Evolutionary conservation across 2,113 vertebrate species (phyloP).

Genomic region (Atrichornis clamosus): DNA sequence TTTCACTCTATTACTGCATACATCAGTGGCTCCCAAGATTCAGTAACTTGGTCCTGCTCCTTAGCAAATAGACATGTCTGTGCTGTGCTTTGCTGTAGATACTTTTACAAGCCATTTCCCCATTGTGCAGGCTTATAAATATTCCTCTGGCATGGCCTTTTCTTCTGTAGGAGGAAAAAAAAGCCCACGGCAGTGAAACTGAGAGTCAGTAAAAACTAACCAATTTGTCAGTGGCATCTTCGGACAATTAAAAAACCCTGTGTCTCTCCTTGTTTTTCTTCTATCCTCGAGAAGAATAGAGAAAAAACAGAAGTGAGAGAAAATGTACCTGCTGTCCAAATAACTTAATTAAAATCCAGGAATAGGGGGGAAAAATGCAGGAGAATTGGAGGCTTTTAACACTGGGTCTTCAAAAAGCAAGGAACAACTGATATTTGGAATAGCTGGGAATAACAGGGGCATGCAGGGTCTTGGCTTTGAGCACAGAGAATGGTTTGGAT

Average conservation of each 20-base stretch:
- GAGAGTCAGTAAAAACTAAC: slow-evolving; percentile 12
- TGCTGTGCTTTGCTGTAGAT: neutral
- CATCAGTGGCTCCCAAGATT: slow-evolving; percentile 25
- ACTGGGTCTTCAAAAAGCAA: neutral
- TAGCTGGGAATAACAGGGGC: neutral
- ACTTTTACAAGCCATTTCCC: slow-evolving; percentile 60
- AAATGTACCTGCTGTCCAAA: neutral
- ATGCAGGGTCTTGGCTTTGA: neutral
- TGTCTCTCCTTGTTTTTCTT: neutral
- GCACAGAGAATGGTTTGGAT: neutral
- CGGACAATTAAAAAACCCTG: slow-evolving; percentile 8
- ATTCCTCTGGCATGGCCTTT: slow-evolving; percentile 34
- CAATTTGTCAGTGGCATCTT: slow-evolving; percentile 50
- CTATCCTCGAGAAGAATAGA: neutral
- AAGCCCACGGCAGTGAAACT: neutral
- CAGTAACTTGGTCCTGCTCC: slow-evolving; percentile 46
- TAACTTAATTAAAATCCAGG: neutral
- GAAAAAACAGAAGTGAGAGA: neutral
- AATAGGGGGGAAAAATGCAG: neutral
- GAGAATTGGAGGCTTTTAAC: neutral
- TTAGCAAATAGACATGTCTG: slow-evolving; percentile 61
- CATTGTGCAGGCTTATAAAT: slow-evolving; percentile 60
- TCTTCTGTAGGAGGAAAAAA: neutral
- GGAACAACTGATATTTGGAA: neutral
- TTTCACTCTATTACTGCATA: slow-evolving; percentile 39